Base-by-base conservation (phyloP, 2,888 invertebrate species). In the Hyposoter didymator region DNA sequence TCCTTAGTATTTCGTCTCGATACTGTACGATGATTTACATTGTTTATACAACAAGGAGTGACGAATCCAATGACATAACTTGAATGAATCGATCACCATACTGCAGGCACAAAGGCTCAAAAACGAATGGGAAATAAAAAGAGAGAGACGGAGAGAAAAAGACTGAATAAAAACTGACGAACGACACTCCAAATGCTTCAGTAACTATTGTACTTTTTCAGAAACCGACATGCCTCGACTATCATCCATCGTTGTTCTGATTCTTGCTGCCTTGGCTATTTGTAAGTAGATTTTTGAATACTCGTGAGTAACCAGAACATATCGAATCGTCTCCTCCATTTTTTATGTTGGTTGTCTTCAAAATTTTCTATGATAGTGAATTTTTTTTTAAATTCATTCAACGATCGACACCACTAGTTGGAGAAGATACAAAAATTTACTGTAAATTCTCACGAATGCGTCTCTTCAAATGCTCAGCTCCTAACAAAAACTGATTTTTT, bases 131-230 rank as follows among this genome's bases (percentile, higher is more conserved):
- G 5, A 55, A 55, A 22, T n/a, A 49, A 5, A 6, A 5, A 22
- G 22, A 55, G 47, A 59, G 28, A 59, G 14, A 59, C 12, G n/a
- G 14, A 14, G 59, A 59, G 59, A 14, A 28, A 59, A 59, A 59
- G 12, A 19, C 43, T 17, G 8, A 72, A 79, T 79, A 79, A 79
- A 79, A 79, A 35, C 78, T 70, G 43, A 19, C 17, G 70, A 14
- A 6, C 19, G 35, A 35, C 47, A 12, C 62, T 62, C 5, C 35
- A 72, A 62, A 45, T 59, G 45, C 32, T 47, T 70, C 70, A 79
- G 78, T 79, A n/a, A 28, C n/a, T 10, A 14, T 19, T 43, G 43
- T n/a, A 28, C 35, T 22, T 43, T 75, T 14, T 32, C 73, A 47
- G 32, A 12, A 43, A 62, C 49, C 62, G 45, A 62, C 19, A 70